These are phyloP conservation scores for Mycteria americana DNA, from an alignment of 2,797 vertebrate genomes.

Conservation along the genomic window DNA sequence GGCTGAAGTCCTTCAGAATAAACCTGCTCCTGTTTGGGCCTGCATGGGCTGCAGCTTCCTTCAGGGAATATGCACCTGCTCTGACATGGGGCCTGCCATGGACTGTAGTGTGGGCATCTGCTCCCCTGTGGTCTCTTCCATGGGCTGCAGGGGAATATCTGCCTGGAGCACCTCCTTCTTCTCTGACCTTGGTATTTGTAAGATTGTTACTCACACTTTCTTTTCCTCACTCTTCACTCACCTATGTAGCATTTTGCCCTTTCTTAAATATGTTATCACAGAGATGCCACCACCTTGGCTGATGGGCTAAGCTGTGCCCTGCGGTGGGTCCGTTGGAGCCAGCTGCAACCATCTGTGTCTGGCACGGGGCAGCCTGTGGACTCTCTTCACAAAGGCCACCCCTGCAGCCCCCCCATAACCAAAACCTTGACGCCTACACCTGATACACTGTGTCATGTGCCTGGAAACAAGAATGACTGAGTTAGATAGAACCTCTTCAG, in stretches of 20 bases:
- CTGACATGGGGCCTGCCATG: not conserved
- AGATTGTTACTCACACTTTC: not conserved
- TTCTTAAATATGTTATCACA: not conserved
- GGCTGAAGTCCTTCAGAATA: not conserved
- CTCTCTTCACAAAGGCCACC: not conserved
- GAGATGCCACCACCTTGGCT: not conserved
- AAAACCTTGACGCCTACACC: not conserved
- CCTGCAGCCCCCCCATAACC: not conserved
- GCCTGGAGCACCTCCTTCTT: not conserved
- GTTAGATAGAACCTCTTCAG: not conserved
- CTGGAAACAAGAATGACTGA: not conserved
- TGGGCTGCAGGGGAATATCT: not conserved
- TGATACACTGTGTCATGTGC: not conserved
- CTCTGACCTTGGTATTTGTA: not conserved
- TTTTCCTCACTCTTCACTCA: not conserved
- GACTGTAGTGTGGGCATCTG: not conserved
- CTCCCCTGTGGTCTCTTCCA: not conserved
- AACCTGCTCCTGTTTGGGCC: not conserved
- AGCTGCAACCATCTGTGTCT: not conserved
- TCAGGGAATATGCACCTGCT: not conserved
- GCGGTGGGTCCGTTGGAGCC: accelerated
- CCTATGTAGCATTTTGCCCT: not conserved
- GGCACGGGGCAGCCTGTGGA: accelerated
- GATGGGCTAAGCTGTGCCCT: not conserved
- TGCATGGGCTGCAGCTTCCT: not conserved